Evolutionary conservation across 2,113 vertebrate species (phyloP).

Genomic region (Indri indri): DNA sequence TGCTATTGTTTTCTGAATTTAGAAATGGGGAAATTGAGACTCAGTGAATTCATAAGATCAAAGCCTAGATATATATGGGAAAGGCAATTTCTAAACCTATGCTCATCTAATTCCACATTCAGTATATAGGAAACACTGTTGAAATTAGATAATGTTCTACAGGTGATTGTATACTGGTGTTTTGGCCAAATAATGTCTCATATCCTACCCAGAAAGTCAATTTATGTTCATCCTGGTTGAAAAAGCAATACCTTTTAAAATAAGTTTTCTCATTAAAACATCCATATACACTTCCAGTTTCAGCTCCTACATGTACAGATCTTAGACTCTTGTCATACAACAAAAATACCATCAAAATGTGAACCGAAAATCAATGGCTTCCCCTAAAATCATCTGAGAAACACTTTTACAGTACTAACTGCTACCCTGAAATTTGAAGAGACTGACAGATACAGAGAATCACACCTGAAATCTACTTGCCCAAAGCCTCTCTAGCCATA

Average conservation of each 20-base stretch:
- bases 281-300: neutral
- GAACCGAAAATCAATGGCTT: neutral
- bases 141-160: neutral
- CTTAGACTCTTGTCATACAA: neutral
- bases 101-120: neutral
- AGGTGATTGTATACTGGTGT: neutral
- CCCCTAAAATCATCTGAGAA: neutral
- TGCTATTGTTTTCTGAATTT: neutral
- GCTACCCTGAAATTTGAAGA: neutral
- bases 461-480: neutral
- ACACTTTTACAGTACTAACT: neutral
- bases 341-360: neutral
- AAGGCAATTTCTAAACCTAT: neutral
- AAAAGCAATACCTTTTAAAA: neutral
- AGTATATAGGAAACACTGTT: neutral
- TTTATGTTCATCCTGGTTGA: too few species aligned
- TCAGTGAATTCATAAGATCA: neutral
- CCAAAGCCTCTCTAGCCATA: neutral
- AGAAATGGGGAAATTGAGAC: neutral
- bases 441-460: neutral
- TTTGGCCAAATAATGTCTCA: neutral
- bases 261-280: neutral
- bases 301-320: neutral
- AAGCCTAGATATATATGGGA: neutral
- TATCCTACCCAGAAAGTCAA: neutral